phyloP scores from a whole-genome alignment of 2,113 vertebrate genomes.

The Heptranchias perlo region DNA sequence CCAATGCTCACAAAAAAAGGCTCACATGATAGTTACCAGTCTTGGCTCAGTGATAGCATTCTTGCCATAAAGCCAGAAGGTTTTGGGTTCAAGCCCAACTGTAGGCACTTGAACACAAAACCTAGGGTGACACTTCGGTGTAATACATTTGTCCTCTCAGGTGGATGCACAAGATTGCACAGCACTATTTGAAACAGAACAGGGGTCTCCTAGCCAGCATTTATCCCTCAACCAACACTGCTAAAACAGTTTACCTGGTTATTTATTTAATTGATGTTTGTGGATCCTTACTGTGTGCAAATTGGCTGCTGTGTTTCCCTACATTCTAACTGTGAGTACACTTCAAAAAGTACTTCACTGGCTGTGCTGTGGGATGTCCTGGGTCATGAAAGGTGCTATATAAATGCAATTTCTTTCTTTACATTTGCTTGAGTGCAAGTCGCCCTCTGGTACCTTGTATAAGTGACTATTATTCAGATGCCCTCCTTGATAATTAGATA shows the following conservation, averaged over 20 bases:
- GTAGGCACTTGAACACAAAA: neutral
- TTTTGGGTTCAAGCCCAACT: neutral
- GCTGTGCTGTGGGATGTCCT: neutral
- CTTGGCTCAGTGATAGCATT: neutral
- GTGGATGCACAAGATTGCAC: neutral
- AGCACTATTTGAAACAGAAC: neutral
- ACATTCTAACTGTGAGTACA: neutral
- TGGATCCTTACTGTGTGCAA: neutral
- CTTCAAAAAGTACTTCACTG: neutral
- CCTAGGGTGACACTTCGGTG: neutral
- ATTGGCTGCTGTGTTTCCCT: neutral
- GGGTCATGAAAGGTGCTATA: neutral
- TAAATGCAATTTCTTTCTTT: neutral
- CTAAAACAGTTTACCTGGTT: neutral
- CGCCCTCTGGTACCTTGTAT: neutral
- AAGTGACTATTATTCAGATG: neutral
- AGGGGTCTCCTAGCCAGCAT: neutral
- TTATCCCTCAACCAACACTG: neutral
- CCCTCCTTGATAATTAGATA: neutral
- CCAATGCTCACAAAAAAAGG: neutral
- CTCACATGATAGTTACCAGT: neutral
- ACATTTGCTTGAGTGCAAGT: neutral
- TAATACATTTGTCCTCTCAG: neutral
- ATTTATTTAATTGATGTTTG: neutral
- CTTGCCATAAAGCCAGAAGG: neutral